Base-by-base conservation (phyloP, 1,140 invertebrate genomes). In the Philopotamus ludificatus region DNA sequence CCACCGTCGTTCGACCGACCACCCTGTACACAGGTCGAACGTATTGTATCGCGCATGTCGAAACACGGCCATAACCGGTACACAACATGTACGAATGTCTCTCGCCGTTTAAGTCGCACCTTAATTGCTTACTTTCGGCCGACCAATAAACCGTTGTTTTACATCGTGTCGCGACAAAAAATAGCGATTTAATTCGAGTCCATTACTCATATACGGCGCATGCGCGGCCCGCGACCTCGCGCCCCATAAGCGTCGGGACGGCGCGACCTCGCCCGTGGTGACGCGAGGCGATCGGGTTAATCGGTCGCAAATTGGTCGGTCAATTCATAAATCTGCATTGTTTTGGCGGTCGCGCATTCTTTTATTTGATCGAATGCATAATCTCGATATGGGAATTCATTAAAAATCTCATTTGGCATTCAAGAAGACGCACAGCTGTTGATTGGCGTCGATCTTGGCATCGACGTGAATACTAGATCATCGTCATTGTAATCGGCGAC, bases 351-450 rank as follows among this genome's bases (percentile, higher is more conserved):
- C n/a, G n/a, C n/a, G n/a, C n/a, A n/a, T n/a, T n/a, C n/a, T n/a
- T n/a, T n/a, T n/a, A n/a, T n/a, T n/a, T n/a, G n/a, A n/a, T n/a
- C n/a, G n/a, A n/a, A n/a, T n/a, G n/a, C n/a, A n/a, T n/a, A n/a
- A n/a, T n/a, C n/a, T n/a, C n/a, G n/a, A n/a, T n/a, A n/a, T n/a
- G n/a, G n/a, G n/a, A n/a, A n/a, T n/a, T n/a, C n/a, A n/a, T n/a
- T n/a, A n/a, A n/a, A n/a, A n/a, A n/a, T n/a, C n/a, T n/a, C n/a
- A n/a, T n/a, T n/a, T n/a, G n/a, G n/a, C n/a, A n/a, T 93, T 90
- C 0, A 89, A 91, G 1, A 93, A 85, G 0, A 91, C 86, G 90
- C 90, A 93, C 8, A 87, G 79, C 64, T 86, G 84, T 66, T 80
- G 77, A 58, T 83, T 77, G 12, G 77, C 77, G 68, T 88, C 86